Evolutionary conservation across 2,797 vertebrate species (phyloP), one percentile per base, ranked within the genome.

Genomic region (Cryptoprocta ferox): DNA sequence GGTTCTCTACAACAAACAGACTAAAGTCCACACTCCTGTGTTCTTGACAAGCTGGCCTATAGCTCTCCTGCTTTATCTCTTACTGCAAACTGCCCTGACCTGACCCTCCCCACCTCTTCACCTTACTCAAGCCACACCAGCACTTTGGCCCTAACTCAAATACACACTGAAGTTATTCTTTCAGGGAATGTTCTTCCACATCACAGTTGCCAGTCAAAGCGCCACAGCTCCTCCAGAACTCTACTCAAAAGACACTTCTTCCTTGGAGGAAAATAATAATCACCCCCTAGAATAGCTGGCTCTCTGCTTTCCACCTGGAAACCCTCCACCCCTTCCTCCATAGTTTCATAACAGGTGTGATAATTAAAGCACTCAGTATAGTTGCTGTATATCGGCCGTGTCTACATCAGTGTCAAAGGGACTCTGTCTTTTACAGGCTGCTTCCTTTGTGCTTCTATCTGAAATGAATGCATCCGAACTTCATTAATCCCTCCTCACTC

Each of bases 1-100:
- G 63, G 5, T 30, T 90, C 21, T 76, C 35, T 81, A 81, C 30
- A 61, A 78, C 92, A 95, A 89, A 95, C 59, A 95, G 59, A 96
- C 48, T 24, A 53, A 97, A 92, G 93, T 89, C 28, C 68, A 70
- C 0, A 37, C 35, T 61, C 28, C 13, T 37, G 65, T 93, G 87
- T 37, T 45, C 66, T 71, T 53, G 24, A 16, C 79, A 39, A 70
- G 45, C 71, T 93, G 56, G 37, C 26, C 32, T 63, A 75, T 39
- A 45, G 61, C 11, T 68, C 26, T 84, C 85, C 39, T 56, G 45
- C 24, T 85, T 65, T 84, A 48, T 82, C 66, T 97, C 59, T 92
- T 80, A 76, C 9, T 66, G 39, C 30, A n/a, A 83, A 48, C 11
- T 89, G 87, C 59, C 10, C 65, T 87, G 16, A 16, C 15, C 37